phyloP scores from a whole-genome alignment of 2,113 vertebrate species.

The Microcebus murinus region DNA sequence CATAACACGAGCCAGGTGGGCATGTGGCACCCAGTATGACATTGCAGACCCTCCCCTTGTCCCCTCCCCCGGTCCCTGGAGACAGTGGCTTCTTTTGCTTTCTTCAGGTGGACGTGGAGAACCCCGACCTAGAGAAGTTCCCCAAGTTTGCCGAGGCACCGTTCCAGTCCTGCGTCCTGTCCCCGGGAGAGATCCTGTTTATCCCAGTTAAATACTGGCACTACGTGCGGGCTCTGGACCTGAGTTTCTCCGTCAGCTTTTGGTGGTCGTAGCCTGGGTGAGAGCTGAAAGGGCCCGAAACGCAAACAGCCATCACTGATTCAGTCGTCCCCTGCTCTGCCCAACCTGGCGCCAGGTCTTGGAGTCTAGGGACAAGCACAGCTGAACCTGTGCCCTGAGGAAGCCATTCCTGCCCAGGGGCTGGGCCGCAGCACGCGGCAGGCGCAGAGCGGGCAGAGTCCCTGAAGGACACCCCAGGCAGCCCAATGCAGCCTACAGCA shows the following conservation, averaged over 20 bases:
- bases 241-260: slow-evolving; percentile 98
- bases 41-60: accelerated
- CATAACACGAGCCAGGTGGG: slow-evolving; percentile 98
- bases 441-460: accelerated
- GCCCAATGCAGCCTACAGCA: accelerated
- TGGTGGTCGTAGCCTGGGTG: slow-evolving; percentile 94
- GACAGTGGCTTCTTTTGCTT: not conserved
- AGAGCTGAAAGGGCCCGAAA: accelerated
- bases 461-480: not conserved
- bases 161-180: slow-evolving; percentile 91
- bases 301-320: accelerated
- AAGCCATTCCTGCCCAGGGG: not conserved
- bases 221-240: slow-evolving; percentile 92
- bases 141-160: slow-evolving; percentile 90
- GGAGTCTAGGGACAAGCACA: not conserved
- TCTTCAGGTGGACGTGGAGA: slow-evolving; percentile 94
- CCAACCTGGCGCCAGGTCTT: accelerated
- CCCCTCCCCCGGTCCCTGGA: accelerated
- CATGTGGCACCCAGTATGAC: accelerated
- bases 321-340: not conserved
- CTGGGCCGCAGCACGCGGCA: not conserved
- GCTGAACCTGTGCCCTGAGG: not conserved
- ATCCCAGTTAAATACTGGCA: slow-evolving; percentile 95
- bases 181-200: slow-evolving; percentile 94
- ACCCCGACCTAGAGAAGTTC: slow-evolving; percentile 90